Conservation (phyloP, 2,797 vertebrate species). For the Buphagus erythrorhynchus region DNA sequence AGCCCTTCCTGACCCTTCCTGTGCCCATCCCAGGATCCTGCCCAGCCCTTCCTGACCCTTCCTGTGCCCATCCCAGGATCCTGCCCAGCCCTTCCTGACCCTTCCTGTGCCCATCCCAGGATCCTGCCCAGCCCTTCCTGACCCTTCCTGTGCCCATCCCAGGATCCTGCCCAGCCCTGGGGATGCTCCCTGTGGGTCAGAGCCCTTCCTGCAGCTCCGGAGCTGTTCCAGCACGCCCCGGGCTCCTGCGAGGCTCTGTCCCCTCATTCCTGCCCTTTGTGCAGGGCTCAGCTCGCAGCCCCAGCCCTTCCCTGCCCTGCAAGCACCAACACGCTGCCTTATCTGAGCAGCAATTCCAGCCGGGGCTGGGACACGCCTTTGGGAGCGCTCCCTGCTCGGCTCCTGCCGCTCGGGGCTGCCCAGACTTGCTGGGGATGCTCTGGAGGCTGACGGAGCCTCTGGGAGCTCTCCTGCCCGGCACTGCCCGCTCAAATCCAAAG, state of each 20-base stretch:
- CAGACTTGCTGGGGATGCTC: slow-evolving; percentile 49
- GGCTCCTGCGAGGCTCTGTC: slow-evolving; percentile 47
- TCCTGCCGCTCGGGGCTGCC: slow-evolving; percentile 34
- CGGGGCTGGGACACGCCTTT: slow-evolving; percentile 53
- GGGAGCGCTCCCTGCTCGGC: slow-evolving; percentile 39
- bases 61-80: no score
- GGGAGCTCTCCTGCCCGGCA: background rate
- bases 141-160: no score
- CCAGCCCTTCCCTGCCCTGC: slow-evolving; percentile 71
- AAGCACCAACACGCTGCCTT: slow-evolving; percentile 69
- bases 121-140: background rate
- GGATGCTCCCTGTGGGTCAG: background rate
- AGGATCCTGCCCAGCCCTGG: fast-evolving
- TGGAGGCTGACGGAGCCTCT: background rate
- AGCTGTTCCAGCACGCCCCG: slow-evolving; percentile 63
- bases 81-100: no score
- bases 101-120: no score
- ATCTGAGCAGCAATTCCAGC: slow-evolving; percentile 51
- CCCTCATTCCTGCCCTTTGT: slow-evolving; percentile 58
- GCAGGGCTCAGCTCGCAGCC: slow-evolving; percentile 26
- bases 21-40: no score
- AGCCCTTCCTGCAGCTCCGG: background rate
- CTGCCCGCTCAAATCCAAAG: fast-evolving
- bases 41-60: no score
- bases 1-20: no score